Evolutionary conservation across 1,140 invertebrate species (phyloP).

Genomic region (Ceratosolen fusciceps): DNA sequence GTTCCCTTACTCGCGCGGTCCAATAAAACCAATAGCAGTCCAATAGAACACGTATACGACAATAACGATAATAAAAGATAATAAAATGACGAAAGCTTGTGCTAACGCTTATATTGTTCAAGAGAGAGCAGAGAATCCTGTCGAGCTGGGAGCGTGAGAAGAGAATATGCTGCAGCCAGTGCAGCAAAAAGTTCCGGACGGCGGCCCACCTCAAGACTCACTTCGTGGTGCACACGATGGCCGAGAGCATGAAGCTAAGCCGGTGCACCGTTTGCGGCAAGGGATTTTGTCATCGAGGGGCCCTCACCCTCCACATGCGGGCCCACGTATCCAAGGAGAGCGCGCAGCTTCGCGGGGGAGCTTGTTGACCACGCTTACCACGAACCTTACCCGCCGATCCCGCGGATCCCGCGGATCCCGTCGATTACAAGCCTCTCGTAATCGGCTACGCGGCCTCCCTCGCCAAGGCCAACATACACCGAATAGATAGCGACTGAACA

Average conservation of each 20-base stretch:
- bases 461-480: too few relatives aligned
- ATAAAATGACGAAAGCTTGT: too few relatives aligned
- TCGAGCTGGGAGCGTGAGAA: slow-evolving; percentile 9
- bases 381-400: too few relatives aligned
- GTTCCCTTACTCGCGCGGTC: too few relatives aligned
- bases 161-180: slow-evolving; percentile 11
- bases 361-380: background rate
- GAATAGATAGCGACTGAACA: too few relatives aligned
- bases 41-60: too few relatives aligned
- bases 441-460: background rate
- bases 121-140: background rate
- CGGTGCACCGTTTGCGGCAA: background rate
- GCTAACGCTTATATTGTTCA: too few relatives aligned
- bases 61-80: too few relatives aligned
- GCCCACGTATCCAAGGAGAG: background rate
- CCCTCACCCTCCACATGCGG: slow-evolving; percentile 17
- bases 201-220: slow-evolving; percentile 18
- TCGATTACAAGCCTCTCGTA: too few relatives aligned
- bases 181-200: slow-evolving; percentile 28
- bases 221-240: slow-evolving; percentile 11
- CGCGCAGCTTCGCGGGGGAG: background rate
- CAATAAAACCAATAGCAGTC: too few relatives aligned
- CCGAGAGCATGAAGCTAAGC: background rate
- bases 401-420: too few relatives aligned
- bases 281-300: slow-evolving; percentile 24